Percentiles rank a stretch among this genome's conserved stretches.
phyloP scores from a whole-genome alignment of 2,888 invertebrate genomes.

The Lamellibrachia columna region DNA sequence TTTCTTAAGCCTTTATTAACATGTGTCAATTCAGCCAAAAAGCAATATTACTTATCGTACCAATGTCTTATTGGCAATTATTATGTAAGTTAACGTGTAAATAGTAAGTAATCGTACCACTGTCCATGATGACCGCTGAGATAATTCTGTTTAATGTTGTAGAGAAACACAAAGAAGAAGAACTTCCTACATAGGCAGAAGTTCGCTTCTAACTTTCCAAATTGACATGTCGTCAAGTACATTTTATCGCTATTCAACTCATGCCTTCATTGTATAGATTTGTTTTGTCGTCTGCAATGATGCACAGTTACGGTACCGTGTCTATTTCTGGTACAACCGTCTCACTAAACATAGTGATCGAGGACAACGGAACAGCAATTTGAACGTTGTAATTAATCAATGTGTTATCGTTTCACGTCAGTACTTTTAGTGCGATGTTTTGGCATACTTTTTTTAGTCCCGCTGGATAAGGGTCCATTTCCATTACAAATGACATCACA shows the following conservation, averaged over 20 bases:
- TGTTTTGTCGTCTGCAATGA: background rate
- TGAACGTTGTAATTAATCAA: background rate
- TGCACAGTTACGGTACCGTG: background rate
- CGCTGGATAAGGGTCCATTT: background rate
- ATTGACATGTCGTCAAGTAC: background rate
- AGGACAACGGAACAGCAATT: background rate
- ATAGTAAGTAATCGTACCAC: too few relatives aligned
- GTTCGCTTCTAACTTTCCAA: too few relatives aligned
- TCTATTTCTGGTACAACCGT: background rate
- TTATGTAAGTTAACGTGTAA: too few relatives aligned
- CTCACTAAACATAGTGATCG: background rate
- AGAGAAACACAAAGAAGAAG: too few relatives aligned
- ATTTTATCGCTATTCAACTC: background rate
- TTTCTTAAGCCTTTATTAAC: too few relatives aligned
- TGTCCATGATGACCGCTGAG: too few relatives aligned
- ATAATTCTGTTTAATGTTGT: too few relatives aligned
- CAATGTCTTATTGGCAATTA: too few relatives aligned
- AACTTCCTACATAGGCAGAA: too few relatives aligned
- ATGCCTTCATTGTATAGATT: background rate
- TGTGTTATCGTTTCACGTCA: constrained; percentile 6
- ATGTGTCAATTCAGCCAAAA: too few relatives aligned
- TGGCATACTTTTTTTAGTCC: background rate
- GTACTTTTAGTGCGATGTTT: constrained; percentile 10
- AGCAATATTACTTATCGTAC: too few relatives aligned
- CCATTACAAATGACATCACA: background rate